A percentile compares a stretch with the other conserved stretches of the same genome.
These are phyloP conservation scores for Amyelois transitella DNA, from an alignment of 1,140 invertebrate genomes.

Conservation along the genomic window DNA sequence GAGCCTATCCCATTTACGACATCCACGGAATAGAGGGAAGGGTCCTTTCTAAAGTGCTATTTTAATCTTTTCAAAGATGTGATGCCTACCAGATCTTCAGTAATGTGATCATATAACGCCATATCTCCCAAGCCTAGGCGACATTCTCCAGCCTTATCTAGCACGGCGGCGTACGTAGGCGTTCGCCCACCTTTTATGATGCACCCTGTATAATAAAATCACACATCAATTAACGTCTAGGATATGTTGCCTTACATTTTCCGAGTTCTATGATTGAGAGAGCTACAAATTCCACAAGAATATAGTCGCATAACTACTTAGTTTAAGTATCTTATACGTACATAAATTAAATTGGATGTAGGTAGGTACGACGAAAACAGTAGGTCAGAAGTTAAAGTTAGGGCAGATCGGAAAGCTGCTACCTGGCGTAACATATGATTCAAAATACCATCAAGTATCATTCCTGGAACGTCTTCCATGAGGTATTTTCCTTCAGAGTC, in stretches of 20 bases:
- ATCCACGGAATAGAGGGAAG: no score
- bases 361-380: no score
- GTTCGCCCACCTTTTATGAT: slow-evolving; percentile 71
- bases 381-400: background rate
- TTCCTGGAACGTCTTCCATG: slow-evolving; percentile 47
- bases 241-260: no score
- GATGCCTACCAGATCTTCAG: slow-evolving; percentile 75
- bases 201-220: slow-evolving; percentile 45
- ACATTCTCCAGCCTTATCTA: slow-evolving; percentile 85
- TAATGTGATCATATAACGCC: slow-evolving; percentile 84
- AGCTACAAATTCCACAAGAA: no score
- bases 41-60: no score
- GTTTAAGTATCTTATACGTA: no score
- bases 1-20: no score
- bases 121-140: slow-evolving; percentile 88
- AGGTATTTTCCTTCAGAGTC: slow-evolving; percentile 72
- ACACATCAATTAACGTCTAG: no score
- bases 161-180: slow-evolving; percentile 83
- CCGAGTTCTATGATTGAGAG: no score
- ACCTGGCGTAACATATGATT: background rate
- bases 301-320: no score
- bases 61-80: background rate
- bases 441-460: slow-evolving; percentile 54
- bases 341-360: no score
- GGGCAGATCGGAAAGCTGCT: background rate